Conservation (phyloP, 35 echinoderm and acorn worm species). For the Holothuria glaberrima region DNA sequence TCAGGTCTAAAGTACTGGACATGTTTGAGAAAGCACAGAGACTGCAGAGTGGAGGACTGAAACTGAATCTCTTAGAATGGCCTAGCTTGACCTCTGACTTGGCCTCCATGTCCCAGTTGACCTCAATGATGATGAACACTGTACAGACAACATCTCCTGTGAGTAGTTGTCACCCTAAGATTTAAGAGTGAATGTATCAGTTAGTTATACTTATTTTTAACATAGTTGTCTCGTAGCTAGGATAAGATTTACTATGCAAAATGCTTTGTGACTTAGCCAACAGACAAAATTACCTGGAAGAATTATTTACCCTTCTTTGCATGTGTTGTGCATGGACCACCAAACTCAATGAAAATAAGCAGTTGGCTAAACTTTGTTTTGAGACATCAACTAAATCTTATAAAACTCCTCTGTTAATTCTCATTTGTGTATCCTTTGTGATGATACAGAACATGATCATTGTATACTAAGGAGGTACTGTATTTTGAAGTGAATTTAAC, state of each 20-base stretch:
- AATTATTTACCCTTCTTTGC: too few relatives aligned
- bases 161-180: background rate
- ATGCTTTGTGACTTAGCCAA: too few relatives aligned
- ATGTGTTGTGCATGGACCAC: too few relatives aligned
- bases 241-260: background rate
- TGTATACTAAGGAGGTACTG: too few relatives aligned
- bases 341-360: too few relatives aligned
- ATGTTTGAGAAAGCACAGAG: conserved; percentile 41
- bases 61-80: conserved; percentile 46
- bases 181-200: background rate
- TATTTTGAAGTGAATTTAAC: too few relatives aligned
- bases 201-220: background rate
- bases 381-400: too few relatives aligned
- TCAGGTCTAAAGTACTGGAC: conserved; percentile 37
- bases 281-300: too few relatives aligned
- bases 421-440: too few relatives aligned
- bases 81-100: conserved; percentile 52
- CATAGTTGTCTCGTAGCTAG: background rate
- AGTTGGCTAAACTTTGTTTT: too few relatives aligned
- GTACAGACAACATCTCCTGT: conserved; percentile 45
- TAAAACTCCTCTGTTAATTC: too few relatives aligned
- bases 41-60: conserved; percentile 25
- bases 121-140: conserved; percentile 54
- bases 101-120: conserved; percentile 45
- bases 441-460: too few relatives aligned